Evolutionary conservation across 1,140 invertebrate species (phyloP).

Genomic region (Mamestra configurata): DNA sequence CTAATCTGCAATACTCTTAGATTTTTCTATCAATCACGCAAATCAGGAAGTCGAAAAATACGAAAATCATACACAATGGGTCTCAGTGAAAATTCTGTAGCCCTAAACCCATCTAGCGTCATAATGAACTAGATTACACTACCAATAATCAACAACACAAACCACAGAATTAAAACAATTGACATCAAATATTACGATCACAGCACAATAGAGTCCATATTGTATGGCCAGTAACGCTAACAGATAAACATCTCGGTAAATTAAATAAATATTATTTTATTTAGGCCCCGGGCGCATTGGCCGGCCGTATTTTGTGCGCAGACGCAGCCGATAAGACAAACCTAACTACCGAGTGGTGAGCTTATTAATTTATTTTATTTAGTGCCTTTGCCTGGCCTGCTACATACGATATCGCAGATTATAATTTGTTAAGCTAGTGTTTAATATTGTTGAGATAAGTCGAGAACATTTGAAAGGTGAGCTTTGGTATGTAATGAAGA

Average conservation of each 20-base stretch:
- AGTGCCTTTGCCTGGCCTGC: constrained; percentile 42
- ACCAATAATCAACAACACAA: background rate
- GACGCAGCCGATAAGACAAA: constrained; percentile 56
- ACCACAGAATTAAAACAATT: background rate
- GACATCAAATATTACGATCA: background rate
- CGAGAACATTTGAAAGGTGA: background rate
- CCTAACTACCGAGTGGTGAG: constrained; percentile 63
- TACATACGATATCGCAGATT: constrained; percentile 15
- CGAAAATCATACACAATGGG: too few species aligned
- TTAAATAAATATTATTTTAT: constrained; percentile 53
- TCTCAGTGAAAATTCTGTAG: too few species aligned
- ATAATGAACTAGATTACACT: background rate
- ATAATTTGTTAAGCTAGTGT: background rate
- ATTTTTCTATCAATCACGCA: too few species aligned
- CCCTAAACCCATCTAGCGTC: too few species aligned
- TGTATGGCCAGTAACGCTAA: constrained; percentile 27
- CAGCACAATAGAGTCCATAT: constrained; percentile 22
- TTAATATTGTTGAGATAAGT: background rate
- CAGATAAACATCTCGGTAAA: constrained; percentile 38
- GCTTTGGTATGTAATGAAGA: too few species aligned
- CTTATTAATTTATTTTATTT: constrained; percentile 68
- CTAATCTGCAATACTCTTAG: too few species aligned
- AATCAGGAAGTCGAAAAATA: too few species aligned
- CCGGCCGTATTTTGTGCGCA: constrained; percentile 41
- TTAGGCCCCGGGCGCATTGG: constrained; percentile 45